Evolutionary conservation across 2,113 vertebrate species (phyloP), one percentile per base, ranked within the genome.

Genomic region (Ailuropoda melanoleuca): DNA sequence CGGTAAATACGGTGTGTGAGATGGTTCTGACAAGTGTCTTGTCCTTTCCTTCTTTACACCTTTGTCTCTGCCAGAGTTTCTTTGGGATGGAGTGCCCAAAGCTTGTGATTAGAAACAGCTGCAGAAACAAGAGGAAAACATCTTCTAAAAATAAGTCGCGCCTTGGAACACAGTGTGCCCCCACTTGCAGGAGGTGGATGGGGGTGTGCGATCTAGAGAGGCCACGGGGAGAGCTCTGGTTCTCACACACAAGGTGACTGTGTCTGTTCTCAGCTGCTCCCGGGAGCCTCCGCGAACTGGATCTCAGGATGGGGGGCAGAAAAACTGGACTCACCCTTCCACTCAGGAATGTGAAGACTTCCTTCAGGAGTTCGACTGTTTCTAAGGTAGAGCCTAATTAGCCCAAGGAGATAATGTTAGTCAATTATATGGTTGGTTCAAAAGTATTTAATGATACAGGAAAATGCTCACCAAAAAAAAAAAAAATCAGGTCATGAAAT

Each of bases 91-190:
- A 93, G 97, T 93, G 92, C 97, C 97, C 96, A 94, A 98, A 97
- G 97, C 98, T 98, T 98, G 98, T 98, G 98, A 98, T 98, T 98
- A 97, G 98, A 98, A 98, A 98, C 98, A 99, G 98, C 98, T 98
- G 98, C 97, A 98, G 98, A 98, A 98, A 95, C n/a, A 98, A 97
- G 98, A 98, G 96, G 98, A 98, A 98, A 99, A 98, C 97, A 98
- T 84, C 97, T 98, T 98, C 98, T 98, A 98, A 98, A 98, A 98
- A 98, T 98, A 98, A 98, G 97, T 53, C 70, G 85, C 39, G 62
- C 96, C 96, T 97, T 88, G 97, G 98, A 98, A 98, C 98, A 98
- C 98, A 98, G 97, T 97, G 97, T 97, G 56, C 95, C 43, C 97
- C 96, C 96, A 98, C 98, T 98, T 83, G 98, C 95, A 97, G 97